Conservation (phyloP, 2,113 vertebrate genomes). For the Coryphaenoides rupestris region DNA sequence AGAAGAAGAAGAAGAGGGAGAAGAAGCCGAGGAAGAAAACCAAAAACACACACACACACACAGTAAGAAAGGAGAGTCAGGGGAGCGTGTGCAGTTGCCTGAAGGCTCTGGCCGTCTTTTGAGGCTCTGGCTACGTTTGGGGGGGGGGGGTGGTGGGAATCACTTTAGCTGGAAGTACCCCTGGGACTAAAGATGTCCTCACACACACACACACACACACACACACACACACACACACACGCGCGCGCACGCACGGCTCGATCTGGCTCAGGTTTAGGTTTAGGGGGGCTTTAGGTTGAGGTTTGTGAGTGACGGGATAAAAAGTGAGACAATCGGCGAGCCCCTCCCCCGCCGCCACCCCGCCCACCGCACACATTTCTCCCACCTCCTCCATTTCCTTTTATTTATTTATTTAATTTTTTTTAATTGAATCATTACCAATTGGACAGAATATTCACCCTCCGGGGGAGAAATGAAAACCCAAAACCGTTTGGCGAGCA, state of each 20-base stretch:
- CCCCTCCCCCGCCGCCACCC: conserved; percentile 40
- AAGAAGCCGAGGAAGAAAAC: conserved; percentile 45
- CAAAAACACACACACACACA: conserved; percentile 13
- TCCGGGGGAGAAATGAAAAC: conserved; percentile 43
- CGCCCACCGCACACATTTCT: too few relatives aligned
- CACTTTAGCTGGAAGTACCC: conserved; percentile 47
- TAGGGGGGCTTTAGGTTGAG: too few relatives aligned
- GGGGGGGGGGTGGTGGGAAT: too few relatives aligned
- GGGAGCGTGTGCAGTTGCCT: conserved; percentile 80
- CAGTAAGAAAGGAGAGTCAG: conserved; percentile 78
- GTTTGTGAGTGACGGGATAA: conserved; percentile 51
- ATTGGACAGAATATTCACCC: conserved; percentile 38
- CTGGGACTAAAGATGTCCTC: conserved; percentile 57
- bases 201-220: too few relatives aligned
- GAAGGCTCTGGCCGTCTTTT: conserved; percentile 74
- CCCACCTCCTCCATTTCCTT: conserved; percentile 27
- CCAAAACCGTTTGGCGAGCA: conserved; percentile 50
- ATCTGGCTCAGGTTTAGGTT: too few relatives aligned
- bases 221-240: too few relatives aligned
- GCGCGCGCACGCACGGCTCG: too few relatives aligned
- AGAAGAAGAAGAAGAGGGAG: too few relatives aligned
- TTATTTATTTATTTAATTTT: conserved; percentile 36
- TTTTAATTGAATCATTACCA: conserved; percentile 15
- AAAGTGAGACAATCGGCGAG: conserved; percentile 57
- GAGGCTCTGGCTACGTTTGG: conserved; percentile 64